phyloP scores from a whole-genome alignment of 2,888 invertebrate genomes.

The Xestia sexstrigata region DNA sequence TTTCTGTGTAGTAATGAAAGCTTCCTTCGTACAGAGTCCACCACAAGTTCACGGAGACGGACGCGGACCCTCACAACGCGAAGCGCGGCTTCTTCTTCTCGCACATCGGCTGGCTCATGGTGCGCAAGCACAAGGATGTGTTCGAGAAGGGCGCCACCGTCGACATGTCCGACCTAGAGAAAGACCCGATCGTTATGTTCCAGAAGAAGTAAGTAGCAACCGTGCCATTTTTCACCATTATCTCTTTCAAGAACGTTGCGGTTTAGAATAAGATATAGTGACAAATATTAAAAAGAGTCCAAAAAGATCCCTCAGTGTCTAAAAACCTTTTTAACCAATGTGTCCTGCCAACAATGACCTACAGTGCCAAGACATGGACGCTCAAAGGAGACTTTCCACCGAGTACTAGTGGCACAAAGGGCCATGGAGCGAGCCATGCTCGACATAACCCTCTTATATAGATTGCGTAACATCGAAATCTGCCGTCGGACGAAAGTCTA shows the following conservation, averaged over 20 bases:
- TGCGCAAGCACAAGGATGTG: conserved; percentile 97
- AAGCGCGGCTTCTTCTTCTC: conserved; percentile 98
- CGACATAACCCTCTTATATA: too few species aligned
- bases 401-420: too few species aligned
- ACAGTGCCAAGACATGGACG: too few species aligned
- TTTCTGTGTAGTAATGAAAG: not conserved
- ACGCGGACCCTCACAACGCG: conserved; percentile 97
- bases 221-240: not conserved
- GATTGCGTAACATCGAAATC: too few species aligned
- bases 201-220: conserved; percentile 95
- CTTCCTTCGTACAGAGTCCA: conserved; percentile 91
- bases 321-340: too few species aligned
- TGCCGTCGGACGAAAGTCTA: too few species aligned
- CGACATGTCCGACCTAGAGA: conserved; percentile 96
- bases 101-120: conserved; percentile 98
- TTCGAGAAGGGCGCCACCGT: conserved; percentile 95
- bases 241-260: not conserved
- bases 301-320: too few species aligned
- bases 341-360: too few species aligned
- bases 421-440: too few species aligned
- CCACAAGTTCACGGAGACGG: conserved; percentile 97
- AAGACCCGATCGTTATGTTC: conserved; percentile 96
- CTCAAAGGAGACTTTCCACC: too few species aligned
- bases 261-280: not conserved
- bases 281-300: not conserved